Base-by-base conservation (phyloP, 2,797 vertebrate genomes). In the Typhlichthys eigenmanni region DNA sequence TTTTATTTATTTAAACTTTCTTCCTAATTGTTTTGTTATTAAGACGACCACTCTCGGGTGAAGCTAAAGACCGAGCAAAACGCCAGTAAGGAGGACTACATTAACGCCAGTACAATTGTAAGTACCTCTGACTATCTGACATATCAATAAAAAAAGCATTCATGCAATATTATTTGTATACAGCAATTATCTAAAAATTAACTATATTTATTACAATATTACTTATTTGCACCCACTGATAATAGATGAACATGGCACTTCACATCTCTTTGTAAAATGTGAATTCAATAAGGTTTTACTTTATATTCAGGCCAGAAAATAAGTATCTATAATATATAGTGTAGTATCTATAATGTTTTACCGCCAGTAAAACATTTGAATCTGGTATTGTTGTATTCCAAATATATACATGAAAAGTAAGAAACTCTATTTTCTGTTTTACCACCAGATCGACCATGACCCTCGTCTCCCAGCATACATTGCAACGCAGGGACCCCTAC, bases 391-490 rank as follows among this genome's bases (percentile, higher is more conserved):
- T 24, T 24, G 24, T 24, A 24, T 24, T 24, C 24, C 2, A 38
- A 5, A 1, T 38, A 38, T 38, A 38, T 38, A 38, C 34, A 29
- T 13, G 2, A 3, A 17, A 24, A 13, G 34, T 59, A 13, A 11
- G 3, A 65, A 49, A 54, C 13, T 55, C 13, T 8, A 1, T 4
- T 57, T 43, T 66, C 43, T 46, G 63, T 59, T 60, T 29, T 24
- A 55, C 53, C 59, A 29, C 11, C 73, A 99, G 98, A 96, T 95
- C 11, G 98, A 99, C 82, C 98, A 99, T 0, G 98, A 99, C 81
- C 98, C 96, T 1, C 93, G 97, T 59, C 96, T 96, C 89, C 96
- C 96, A 10, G 92, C 96, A 0, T 99, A 99, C 66, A 98, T 99
- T 1, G 97, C 97, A 66, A 98, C 98, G 0, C 98, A 99, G 85